Evolutionary conservation across 2,797 vertebrate genomes (phyloP), one percentile per base, ranked within the genome.

Genomic region (Delichon dasypus): DNA sequence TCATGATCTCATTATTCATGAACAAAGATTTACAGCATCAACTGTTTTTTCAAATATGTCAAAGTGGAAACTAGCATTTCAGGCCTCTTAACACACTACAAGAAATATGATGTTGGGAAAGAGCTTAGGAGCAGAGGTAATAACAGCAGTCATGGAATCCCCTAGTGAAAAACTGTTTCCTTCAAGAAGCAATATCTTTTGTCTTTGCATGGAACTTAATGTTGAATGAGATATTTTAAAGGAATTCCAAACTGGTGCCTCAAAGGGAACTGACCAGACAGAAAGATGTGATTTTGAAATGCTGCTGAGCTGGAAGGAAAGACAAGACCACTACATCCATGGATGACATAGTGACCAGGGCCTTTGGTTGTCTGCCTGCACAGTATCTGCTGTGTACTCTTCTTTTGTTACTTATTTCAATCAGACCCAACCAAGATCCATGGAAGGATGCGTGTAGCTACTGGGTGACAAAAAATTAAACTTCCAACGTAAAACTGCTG

Each of bases 211-310:
- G 67, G 51, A 92, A 45, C 65, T 74, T 84, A 42, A 45, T 55
- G 61, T 68, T 77, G 68, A 90, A 80, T 48, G 80, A 84, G 58
- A 54, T 65, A 80, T 83, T 83, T 94, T 58, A 91, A 89, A 94
- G 77, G 89, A 78, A 95, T 95, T 95, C 88, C 68, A 64, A 77
- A 82, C 40, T 45, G 68, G 30, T 94, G 68, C 89, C 92, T 95
- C 85, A 66, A 88, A 94, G 80, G 51, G 72, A 93, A 77, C 54
- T 66, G 68, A 88, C 45, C 77, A 96, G 94, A 80, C 74, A 88
- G 68, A 88, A 91, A 71, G 45, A 91, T 19, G 74, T 76, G 89
- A 89, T 95, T 92, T 85, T 93, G 85, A 95, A 94, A 89, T 55
- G 88, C 29, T 88, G 88, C 58, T 89, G 87, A 93, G 71, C 80